A percentile compares a stretch with the other conserved stretches of the same genome.
Evolutionary conservation across 2,797 vertebrate genomes (phyloP).

Genomic region (Geotrypetes seraphini): DNA sequence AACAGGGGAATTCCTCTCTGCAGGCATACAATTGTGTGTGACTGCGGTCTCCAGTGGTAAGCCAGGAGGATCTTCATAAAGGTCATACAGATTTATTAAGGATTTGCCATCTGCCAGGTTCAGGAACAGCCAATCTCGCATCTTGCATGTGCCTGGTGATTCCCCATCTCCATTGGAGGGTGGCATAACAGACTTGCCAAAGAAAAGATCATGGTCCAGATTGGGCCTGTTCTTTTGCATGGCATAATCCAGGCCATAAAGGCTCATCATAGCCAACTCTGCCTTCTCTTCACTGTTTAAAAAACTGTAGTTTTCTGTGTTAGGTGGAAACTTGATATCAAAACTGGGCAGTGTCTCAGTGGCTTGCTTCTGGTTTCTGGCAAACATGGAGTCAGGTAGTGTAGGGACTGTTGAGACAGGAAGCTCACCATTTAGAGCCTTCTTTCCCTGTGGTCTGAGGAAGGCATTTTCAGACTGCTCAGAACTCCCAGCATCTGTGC

Average conservation of each 20-base stretch:
- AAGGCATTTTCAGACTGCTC: neutral
- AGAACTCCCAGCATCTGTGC: conserved; percentile 10
- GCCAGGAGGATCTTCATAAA: neutral
- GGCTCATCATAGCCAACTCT: accelerated
- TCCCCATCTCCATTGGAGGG: accelerated
- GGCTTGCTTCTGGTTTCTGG: accelerated
- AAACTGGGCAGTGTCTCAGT: neutral
- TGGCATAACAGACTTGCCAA: neutral
- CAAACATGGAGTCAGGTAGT: neutral
- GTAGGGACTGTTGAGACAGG: accelerated
- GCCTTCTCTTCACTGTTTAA: conserved; percentile 30
- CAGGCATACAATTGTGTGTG: neutral
- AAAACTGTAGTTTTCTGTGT: neutral
- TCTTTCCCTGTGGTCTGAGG: neutral
- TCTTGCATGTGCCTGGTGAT: neutral
- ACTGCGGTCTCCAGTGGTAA: neutral
- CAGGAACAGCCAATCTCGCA: accelerated
- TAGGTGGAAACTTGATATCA: neutral
- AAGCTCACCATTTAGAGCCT: accelerated
- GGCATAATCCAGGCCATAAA: accelerated
- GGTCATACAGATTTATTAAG: neutral
- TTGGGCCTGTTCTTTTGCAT: neutral
- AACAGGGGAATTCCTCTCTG: neutral
- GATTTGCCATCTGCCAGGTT: accelerated
- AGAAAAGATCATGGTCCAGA: neutral